phyloP scores from a whole-genome alignment of 2,113 vertebrate species.

The human (Homo sapiens) region GRCh38 chr9:94937001-94937500 shows the following conservation, averaged over 20 bases:
- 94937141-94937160: not conserved
- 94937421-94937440: not conserved
- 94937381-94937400: not conserved
- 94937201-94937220: not conserved
- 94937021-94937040: not conserved
- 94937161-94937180: not conserved
- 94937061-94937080: not conserved
- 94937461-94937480: not conserved
- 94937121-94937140: not conserved
- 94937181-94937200: not conserved
- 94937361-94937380: not conserved
- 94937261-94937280: not conserved
- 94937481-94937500: not conserved
- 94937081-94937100: not conserved
- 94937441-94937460: not conserved
- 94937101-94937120: not conserved
- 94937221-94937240: not conserved
- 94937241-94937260: not conserved
- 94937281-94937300: not conserved
- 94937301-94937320: not conserved
- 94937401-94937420: not conserved
- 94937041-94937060: not conserved
- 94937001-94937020: not conserved
- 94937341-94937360: not conserved
- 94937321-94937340: not conserved